Percentiles rank a stretch among this genome's conserved stretches.
These are phyloP conservation scores for Theodoxus fluviatilis DNA, from an alignment of 2,888 invertebrate genomes.

Conservation along the genomic window DNA sequence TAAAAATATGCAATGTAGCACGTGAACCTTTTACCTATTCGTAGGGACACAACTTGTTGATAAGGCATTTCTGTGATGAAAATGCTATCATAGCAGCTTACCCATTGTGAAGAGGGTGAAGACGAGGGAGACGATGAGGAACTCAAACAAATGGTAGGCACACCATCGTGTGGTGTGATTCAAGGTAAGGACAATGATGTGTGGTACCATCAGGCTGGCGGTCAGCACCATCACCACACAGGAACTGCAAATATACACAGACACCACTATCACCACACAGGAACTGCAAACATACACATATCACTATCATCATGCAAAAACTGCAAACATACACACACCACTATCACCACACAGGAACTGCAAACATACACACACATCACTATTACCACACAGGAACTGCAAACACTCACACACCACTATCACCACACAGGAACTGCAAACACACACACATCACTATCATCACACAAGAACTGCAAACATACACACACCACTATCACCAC, in stretches of 20 bases:
- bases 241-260: not conserved
- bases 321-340: no score
- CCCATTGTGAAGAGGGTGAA: slow-evolving; percentile 55
- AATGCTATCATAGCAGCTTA: slow-evolving; percentile 40
- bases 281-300: not conserved
- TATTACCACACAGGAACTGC: slow-evolving; percentile 4
- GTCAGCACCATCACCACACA: slow-evolving; percentile 42
- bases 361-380: slow-evolving; percentile 22
- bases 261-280: not conserved
- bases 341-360: not conserved
- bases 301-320: no score
- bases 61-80: not conserved
- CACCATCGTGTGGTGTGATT: slow-evolving; percentile 53
- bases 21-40: no score
- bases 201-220: slow-evolving; percentile 45
- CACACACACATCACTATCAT: slow-evolving; percentile 15
- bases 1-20: not conserved
- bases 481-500: no score
- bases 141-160: slow-evolving; percentile 48
- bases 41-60: not conserved
- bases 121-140: slow-evolving; percentile 53
- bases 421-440: not conserved
- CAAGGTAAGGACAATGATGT: slow-evolving; percentile 46
- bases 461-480: slow-evolving; percentile 2
- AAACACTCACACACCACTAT: no score